phyloP scores from a whole-genome alignment of 1,140 invertebrate species.

The Cydia strobilella region DNA sequence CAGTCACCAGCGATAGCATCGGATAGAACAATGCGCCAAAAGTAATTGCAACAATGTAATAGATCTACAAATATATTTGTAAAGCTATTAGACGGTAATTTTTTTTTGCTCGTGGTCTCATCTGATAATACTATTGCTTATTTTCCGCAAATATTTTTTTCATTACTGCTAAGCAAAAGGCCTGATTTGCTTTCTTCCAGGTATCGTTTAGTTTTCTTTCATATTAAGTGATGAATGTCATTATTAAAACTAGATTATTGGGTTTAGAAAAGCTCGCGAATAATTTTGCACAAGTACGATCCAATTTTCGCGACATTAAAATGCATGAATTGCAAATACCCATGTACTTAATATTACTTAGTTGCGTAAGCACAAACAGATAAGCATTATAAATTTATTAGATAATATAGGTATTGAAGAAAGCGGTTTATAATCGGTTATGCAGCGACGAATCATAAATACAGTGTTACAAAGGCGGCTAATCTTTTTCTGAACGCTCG shows the following conservation, averaged over 20 bases:
- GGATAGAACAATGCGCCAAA: too few relatives aligned
- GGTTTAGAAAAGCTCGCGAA: not conserved
- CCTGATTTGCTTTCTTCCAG: too few relatives aligned
- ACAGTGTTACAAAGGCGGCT: constrained; percentile 17
- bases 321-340: constrained; percentile 26
- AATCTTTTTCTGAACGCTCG: not conserved
- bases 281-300: constrained; percentile 24
- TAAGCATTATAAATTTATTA: not conserved
- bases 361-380: not conserved
- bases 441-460: constrained; percentile 18
- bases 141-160: too few relatives aligned
- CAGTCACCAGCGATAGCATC: not conserved
- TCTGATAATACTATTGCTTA: too few relatives aligned
- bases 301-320: constrained; percentile 15
- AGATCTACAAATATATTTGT: too few relatives aligned
- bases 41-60: too few relatives aligned
- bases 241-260: constrained; percentile 1
- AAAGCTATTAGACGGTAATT: too few relatives aligned
- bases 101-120: too few relatives aligned
- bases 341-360: constrained; percentile 7
- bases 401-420: constrained; percentile 6
- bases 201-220: too few relatives aligned
- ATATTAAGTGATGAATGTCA: too few relatives aligned
- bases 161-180: too few relatives aligned
- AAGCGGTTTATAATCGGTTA: constrained; percentile 13